Conservation (phyloP, 2,888 invertebrate genomes). For the Actias luna region DNA sequence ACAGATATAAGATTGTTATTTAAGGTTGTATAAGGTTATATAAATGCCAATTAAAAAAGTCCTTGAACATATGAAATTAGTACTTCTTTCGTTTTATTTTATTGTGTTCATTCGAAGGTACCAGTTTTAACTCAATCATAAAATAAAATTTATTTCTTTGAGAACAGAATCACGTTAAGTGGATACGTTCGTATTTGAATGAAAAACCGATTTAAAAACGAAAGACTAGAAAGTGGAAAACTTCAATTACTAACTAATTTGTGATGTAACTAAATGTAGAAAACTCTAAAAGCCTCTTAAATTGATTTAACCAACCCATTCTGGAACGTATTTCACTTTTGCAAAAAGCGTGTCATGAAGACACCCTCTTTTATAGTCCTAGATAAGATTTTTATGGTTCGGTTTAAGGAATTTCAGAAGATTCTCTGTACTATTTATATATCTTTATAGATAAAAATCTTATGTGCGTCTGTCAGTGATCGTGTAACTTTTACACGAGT, state of each 20-base stretch:
- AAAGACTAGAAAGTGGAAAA: constrained; percentile 35
- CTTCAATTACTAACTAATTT: constrained; percentile 45
- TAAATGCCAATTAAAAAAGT: too few species aligned
- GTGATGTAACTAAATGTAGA: constrained; percentile 41
- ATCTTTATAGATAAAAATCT: background rate
- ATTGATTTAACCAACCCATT: constrained; percentile 55
- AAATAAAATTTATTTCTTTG: background rate
- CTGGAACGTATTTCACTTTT: constrained; percentile 42
- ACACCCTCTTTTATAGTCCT: constrained; percentile 11
- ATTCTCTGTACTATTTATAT: background rate
- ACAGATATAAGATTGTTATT: too few species aligned
- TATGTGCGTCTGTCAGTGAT: too few species aligned
- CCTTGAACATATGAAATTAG: too few species aligned
- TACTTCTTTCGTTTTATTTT: too few species aligned
- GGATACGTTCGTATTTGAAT: constrained; percentile 25
- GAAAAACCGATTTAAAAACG: constrained; percentile 41
- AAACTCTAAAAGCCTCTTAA: constrained; percentile 47
- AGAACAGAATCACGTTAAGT: constrained; percentile 28
- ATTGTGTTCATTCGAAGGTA: too few species aligned
- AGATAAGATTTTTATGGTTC: background rate
- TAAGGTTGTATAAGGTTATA: too few species aligned
- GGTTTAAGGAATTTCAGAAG: background rate
- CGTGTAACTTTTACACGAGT: too few species aligned
- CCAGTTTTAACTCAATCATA: too few species aligned
- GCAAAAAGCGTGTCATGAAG: constrained; percentile 27